Base-by-base conservation (phyloP, 2,888 invertebrate species). In the Tholera decimalis region DNA sequence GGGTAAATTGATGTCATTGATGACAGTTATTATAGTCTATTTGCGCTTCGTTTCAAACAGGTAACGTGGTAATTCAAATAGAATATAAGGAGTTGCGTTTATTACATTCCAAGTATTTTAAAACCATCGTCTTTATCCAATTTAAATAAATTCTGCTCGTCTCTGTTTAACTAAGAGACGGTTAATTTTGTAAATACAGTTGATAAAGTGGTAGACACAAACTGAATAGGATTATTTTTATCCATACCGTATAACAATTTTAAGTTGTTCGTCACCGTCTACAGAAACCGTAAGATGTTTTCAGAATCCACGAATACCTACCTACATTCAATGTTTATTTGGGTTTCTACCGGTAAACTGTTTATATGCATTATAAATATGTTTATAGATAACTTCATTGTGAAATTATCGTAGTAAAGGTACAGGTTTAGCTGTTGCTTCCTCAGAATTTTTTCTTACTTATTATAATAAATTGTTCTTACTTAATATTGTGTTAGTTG, bases 261-360 rank as follows among this genome's bases (percentile, higher is more conserved):
- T 11, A 62, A 28, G 26, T 39, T 37, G 54, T 54, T 72, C 43
- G 50, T 56, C 50, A 56, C 41, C 30, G 47, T 43, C 24, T 37
- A 18, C 53, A 33, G 62, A 53, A 43, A 26, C 47, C 28, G 30
- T 20, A 26, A 43, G 22, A 53, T 62, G 47, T 53, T 70, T 47
- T 41, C 51, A 59, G 37, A 37, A 63, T 62, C 3, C 44, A 15
- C 24, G 18, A 20, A 46, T 68, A 37, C 18, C 33, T 41, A 35
- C 18, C 33, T 41, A 35, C 28, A 49, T 69, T 30, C 33, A 54
- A 33, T 54, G 54, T 72, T 73, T 64, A 20, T 71, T 72, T 58
- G 26, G 33, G 26, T 65, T 57, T 50, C 30, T 33, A 55, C 20
- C 43, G 20, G 73, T 71, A 59, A 73, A 24, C 20, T 51, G 66